Base-by-base conservation (phyloP, 2,888 invertebrate genomes). In the Tinea trinotella region DNA sequence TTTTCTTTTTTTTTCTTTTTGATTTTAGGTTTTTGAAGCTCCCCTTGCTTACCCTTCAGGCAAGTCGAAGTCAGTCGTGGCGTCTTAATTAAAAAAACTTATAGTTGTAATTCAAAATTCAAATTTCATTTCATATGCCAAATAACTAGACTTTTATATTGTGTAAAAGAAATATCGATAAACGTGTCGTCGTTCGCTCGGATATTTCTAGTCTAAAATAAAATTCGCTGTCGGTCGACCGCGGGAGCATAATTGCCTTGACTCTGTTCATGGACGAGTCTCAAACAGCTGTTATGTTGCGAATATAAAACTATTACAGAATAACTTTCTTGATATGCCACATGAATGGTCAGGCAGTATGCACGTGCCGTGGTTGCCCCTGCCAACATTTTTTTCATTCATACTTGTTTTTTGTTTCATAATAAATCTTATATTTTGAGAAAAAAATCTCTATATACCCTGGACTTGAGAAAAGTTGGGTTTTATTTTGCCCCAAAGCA, bases 171-270 rank as follows among this genome's bases (percentile, higher is more conserved):
- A 44, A 44, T 4, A 7, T 17, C 10, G 46, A 19, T 46, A 46
- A 46, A 46, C 4, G 19, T 17, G 46, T 46, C 46, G 36, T 4
- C 36, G 36, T 4, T n/a, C n/a, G 40, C 13, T 4, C 5, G 46
- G 19, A 46, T 19, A 6, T 17, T 17, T 46, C 13, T 40, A 12
- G 6, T 15, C 7, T 4, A 19, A 46, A 46, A 46, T 46, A 46
- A 17, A 46, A 18, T 46, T 46, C 19, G 7, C 46, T 46, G 46
- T 46, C 46, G 46, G 18, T 46, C 40, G 13, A 40, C 40, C 13
- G 46, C 3, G 46, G 3, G 19, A 46, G 46, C n/a, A 3, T 10
- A 36, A 46, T 46, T 19, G 46, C 46, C 46, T 46, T 46, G 46
- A 46, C 46, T 46, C 46, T 17, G 46, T 46, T 19, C 46, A 19